These are phyloP conservation scores for Gopherus evgoodei DNA, from an alignment of 2,113 vertebrate genomes.

Conservation along the genomic window DNA sequence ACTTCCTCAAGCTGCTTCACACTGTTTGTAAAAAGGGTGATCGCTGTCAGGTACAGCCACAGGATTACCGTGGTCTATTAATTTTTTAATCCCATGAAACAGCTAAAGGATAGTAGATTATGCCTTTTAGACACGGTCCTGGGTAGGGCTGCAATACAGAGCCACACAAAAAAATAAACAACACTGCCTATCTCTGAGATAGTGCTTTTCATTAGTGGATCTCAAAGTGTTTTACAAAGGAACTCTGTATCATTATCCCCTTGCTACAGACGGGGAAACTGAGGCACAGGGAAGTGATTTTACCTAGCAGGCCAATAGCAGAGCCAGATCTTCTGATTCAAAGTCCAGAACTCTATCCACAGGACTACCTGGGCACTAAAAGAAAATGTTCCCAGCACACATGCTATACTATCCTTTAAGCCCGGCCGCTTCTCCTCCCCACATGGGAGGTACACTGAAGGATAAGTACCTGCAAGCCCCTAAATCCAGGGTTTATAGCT, in stretches of 20 bases:
- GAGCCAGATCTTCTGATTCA: no score
- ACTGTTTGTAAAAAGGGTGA: not conserved
- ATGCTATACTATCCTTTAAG: not conserved
- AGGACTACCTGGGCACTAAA: no score
- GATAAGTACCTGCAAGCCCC: not conserved
- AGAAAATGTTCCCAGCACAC: not conserved
- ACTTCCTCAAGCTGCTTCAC: not conserved
- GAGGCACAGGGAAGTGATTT: no score
- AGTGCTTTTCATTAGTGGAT: not conserved
- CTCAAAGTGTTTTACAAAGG: not conserved
- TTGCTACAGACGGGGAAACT: no score
- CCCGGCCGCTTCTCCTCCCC: not conserved
- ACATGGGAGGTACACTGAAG: not conserved
- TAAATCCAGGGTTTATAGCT: not conserved
- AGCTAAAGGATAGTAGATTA: not conserved
- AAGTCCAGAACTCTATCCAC: no score
- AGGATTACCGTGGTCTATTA: not conserved
- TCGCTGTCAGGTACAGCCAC: accelerated
- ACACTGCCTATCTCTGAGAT: not conserved
- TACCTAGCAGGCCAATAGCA: no score
- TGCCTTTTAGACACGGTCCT: not conserved
- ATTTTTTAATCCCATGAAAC: accelerated
- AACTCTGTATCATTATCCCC: no score
- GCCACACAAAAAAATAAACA: not conserved
- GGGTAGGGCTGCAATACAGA: not conserved